Conservation (phyloP, 2,888 invertebrate species). For the Seladonia tumulorum region DNA sequence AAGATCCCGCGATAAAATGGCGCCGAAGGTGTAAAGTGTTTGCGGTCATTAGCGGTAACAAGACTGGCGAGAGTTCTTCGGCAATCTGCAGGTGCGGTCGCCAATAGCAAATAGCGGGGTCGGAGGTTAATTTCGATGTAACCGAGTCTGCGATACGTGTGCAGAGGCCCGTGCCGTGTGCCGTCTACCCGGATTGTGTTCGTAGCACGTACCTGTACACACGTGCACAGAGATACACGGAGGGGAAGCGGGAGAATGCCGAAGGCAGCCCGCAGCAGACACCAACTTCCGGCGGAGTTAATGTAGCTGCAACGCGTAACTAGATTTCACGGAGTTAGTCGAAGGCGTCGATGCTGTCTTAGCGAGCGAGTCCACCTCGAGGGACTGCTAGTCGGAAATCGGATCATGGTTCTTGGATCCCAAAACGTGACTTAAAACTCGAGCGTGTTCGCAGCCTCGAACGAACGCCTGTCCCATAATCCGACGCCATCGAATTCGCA, state of each 20-base stretch:
- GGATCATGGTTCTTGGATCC: constrained; percentile 66
- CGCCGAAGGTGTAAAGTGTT: neutral
- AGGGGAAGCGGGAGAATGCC: neutral
- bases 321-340: constrained; percentile 70
- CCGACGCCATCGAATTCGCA: neutral
- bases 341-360: constrained; percentile 67
- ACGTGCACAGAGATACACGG: neutral
- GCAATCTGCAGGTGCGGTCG: constrained; percentile 18
- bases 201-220: constrained; percentile 7
- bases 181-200: neutral
- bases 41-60: constrained; percentile 1
- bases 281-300: constrained; percentile 71
- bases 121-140: constrained; percentile 46
- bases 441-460: constrained; percentile 13
- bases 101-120: constrained; percentile 30
- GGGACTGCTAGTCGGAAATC: constrained; percentile 57
- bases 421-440: constrained; percentile 65
- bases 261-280: constrained; percentile 37
- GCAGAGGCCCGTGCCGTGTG: neutral
- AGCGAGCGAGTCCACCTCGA: constrained; percentile 52
- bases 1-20: neutral
- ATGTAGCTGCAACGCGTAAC: constrained; percentile 70
- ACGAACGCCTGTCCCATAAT: neutral
- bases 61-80: constrained; percentile 12
- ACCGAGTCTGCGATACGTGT: constrained; percentile 18